Conservation (phyloP, 2,797 vertebrate genomes). For the Manis javanica region DNA sequence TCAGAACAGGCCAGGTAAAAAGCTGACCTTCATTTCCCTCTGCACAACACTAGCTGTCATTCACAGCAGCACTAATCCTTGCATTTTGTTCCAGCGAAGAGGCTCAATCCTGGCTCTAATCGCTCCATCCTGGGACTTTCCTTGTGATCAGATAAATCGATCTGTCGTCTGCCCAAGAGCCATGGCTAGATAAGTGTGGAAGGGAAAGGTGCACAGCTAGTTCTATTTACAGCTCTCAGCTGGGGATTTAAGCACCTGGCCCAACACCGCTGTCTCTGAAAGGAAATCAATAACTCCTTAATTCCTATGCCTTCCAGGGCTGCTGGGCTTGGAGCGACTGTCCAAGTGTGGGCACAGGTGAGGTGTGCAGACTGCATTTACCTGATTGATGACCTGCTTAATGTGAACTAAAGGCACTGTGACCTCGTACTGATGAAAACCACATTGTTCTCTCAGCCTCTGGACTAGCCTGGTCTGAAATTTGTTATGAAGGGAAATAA, state of each 20-base stretch:
- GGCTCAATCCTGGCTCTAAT: neutral
- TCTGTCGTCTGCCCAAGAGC: neutral
- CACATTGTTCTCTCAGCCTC: conserved; percentile 11
- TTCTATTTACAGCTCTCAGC: neutral
- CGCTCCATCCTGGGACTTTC: neutral
- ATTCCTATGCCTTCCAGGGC: neutral
- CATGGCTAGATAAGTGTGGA: neutral
- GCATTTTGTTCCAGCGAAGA: neutral
- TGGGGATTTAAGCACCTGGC: neutral
- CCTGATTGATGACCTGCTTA: neutral
- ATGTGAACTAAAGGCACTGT: conserved; percentile 7
- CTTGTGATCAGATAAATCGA: neutral
- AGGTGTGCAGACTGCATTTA: neutral
- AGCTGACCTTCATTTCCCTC: neutral
- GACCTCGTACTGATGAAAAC: neutral
- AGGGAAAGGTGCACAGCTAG: neutral
- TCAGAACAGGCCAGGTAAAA: conserved; percentile 62
- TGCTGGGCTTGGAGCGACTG: neutral
- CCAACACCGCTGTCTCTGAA: neutral
- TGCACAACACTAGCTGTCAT: neutral
- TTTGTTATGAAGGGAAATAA: neutral
- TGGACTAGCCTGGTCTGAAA: neutral
- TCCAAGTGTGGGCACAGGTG: neutral
- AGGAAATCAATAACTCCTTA: conserved; percentile 54
- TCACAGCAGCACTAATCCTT: neutral